Base-by-base conservation (phyloP, 2,113 vertebrate species). In the Macrotis lagotis region DNA sequence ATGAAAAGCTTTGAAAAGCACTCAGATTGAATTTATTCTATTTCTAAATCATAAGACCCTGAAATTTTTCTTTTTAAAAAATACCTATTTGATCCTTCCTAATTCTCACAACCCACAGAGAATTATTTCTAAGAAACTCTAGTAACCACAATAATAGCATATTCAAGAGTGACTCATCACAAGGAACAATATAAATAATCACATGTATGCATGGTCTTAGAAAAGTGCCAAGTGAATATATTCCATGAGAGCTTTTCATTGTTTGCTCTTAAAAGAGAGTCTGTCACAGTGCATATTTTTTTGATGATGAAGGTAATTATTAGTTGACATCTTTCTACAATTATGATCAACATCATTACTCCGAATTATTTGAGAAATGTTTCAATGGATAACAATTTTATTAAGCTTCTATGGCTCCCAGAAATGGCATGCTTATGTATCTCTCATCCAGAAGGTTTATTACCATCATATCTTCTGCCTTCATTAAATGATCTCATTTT, bases 41-140 rank as follows among this genome's bases (percentile, higher is more conserved):
- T 83, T 94, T 92, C 88, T 16, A 94, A 83, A 51, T 48, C 31
- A 92, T 48, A 3, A 88, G 94, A 91, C 37, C 37, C 59, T 74
- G 59, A 74, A 74, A 11, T 6, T 8, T 44, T 3, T 83, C 90
- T 91, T 92, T 24, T 25, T 8, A 11, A 5, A 14, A n/a, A 88
- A 50, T 19, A 37, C 25, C 31, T 25, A 10, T 0, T n/a, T 48
- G 10, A 50, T 31, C 47, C 28, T 88, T 92, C 9, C 24, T 83
- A 44, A 52, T 47, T 95, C 59, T 89, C 47, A 93, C 88, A 19
- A 8, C 7, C n/a, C 74, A 92, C 16, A 52, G 11, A 91, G 28
- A 94, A 88, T 93, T 95, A 83, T 44, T 93, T 89, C 24, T 48
- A 8, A 93, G 9, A 94, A 90, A 53, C 0, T 51, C 55, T 44